Evolutionary conservation across 2,797 vertebrate genomes (phyloP).

Genomic region (Melanogrammus aeglefinus): DNA sequence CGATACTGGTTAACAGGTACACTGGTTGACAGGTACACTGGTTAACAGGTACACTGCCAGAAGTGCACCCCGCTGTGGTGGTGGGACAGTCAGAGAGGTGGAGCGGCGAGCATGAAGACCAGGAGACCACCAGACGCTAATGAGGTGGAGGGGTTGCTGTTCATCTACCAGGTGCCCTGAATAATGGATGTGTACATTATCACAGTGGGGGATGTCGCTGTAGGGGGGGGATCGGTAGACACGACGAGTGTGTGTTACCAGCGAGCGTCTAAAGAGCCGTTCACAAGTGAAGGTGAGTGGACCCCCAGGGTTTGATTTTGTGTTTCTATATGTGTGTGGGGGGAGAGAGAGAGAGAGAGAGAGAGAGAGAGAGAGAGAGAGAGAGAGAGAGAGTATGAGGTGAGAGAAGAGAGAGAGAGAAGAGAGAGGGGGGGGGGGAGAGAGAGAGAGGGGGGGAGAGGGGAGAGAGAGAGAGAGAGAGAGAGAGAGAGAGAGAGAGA

Average conservation of each 20-base stretch:
- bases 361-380: neutral
- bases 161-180: slow-evolving; percentile 57
- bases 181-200: slow-evolving; percentile 67
- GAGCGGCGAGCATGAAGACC: slow-evolving; percentile 44
- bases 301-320: neutral
- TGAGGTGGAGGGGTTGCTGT: slow-evolving; percentile 52
- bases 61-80: neutral
- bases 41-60: too few relatives aligned
- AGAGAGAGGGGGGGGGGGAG: too few relatives aligned
- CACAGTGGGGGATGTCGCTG: slow-evolving; percentile 45
- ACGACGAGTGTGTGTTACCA: slow-evolving; percentile 44
- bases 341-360: too few relatives aligned
- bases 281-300: slow-evolving; percentile 38
- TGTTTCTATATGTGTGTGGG: slow-evolving; percentile 10
- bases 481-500: too few relatives aligned
- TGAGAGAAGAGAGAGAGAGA: too few relatives aligned
- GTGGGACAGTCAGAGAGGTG: slow-evolving; percentile 37
- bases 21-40: too few relatives aligned
- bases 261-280: slow-evolving; percentile 50
- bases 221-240: slow-evolving; percentile 41
- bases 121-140: slow-evolving; percentile 49
- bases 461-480: too few relatives aligned
- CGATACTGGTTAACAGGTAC: too few relatives aligned
- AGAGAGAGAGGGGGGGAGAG: neutral
- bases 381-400: too few relatives aligned